Base-by-base conservation (phyloP, 92 coral and sea anemone genomes). In the Umimayanthus kanabou region DNA sequence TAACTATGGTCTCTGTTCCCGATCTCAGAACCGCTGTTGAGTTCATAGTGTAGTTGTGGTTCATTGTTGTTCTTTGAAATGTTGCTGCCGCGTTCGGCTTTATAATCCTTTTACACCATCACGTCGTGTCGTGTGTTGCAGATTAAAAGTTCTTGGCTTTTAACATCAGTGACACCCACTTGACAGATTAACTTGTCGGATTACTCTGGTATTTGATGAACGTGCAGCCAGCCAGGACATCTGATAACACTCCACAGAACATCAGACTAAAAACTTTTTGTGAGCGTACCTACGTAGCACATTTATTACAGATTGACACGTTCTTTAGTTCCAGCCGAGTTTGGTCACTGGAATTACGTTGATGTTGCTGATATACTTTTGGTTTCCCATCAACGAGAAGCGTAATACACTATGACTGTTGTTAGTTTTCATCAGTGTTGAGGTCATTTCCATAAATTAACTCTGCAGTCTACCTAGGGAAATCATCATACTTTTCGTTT, bases 1-100 rank as follows among this genome's bases (percentile, higher is more conserved):
- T 88, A n/a, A 83, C 85, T 30, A 91, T 85, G 30, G 89, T 53
- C 25, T 92, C 91, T 53, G 94, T 91, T 45, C 79, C 84, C 13
- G 92, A 88, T 43, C 90, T 88, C 33, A 79, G 78, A 29, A 77
- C 28, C 58, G 66, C 80, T 61, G 81, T 87, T 37, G 65, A 22
- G 47, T 80, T 87, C 25, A 64, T 90, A 61, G 53, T 50, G 6
- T 72, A 88, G 75, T 58, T 81, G n/a, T 47, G 73, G 80, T 65
- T 53, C 92, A 86, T 90, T 16, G 45, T 61, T 39, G 25, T 14
- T 67, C 15, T 72, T 33, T 7, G 40, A 9, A 25, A 4, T 4
- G 20, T 45, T 53, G 11, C 22, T 49, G 82, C 1, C 9, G 11
- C 25, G 82, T 78, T 75, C 29, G 55, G 50, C 47, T 39, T 75